Evolutionary conservation across 2,113 vertebrate genomes (phyloP).

Genomic region (Pseudorectes ferrugineus): DNA sequence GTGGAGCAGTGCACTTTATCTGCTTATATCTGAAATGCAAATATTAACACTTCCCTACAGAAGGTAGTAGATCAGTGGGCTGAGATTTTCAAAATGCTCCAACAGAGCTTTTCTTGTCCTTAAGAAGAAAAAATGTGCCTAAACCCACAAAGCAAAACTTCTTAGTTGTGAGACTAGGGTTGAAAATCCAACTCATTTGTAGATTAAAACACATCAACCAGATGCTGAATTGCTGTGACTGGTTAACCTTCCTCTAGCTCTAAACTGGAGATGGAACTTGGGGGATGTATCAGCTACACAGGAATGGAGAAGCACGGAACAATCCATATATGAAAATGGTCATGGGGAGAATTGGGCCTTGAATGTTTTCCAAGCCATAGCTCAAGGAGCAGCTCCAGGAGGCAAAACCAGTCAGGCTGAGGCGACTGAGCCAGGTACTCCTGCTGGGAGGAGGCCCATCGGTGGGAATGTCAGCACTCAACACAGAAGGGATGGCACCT

Average conservation of each 20-base stretch:
- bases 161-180: neutral
- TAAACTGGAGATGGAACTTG: neutral
- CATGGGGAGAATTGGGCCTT: neutral
- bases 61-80: neutral
- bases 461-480: neutral
- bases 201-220: neutral
- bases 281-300: neutral
- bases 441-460: neutral
- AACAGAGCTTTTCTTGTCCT: neutral
- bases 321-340: neutral
- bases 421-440: fast-evolving
- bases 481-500: neutral
- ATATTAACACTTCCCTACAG: neutral
- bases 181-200: neutral
- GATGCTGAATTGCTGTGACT: neutral
- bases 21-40: neutral
- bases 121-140: neutral
- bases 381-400: neutral
- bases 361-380: neutral
- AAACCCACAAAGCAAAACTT: neutral
- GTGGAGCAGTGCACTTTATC: neutral
- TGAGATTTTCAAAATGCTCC: neutral
- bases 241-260: neutral
- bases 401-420: neutral
- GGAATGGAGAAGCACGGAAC: neutral